Evolutionary conservation across 1,140 invertebrate genomes (phyloP).

Genomic region (Drosophila equinoxialis): DNA sequence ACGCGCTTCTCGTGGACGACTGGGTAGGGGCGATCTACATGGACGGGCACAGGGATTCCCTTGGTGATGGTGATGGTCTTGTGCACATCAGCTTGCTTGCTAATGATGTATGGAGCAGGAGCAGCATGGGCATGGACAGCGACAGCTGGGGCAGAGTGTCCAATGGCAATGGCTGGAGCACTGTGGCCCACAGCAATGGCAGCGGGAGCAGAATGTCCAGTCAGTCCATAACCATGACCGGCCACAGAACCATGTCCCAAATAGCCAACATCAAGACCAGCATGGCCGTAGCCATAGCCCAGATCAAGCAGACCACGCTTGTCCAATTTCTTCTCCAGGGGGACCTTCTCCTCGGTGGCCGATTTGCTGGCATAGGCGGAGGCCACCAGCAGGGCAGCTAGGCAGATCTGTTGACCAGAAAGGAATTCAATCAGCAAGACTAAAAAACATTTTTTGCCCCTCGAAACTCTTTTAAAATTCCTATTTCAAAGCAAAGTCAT

Average conservation of each 20-base stretch:
- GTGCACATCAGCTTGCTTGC: constrained; percentile 85
- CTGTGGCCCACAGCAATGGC: constrained; percentile 58
- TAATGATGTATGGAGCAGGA: constrained; percentile 81
- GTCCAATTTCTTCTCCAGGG: constrained; percentile 85
- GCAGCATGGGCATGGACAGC: constrained; percentile 54
- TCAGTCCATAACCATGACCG: constrained; percentile 82
- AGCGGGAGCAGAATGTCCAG: constrained; percentile 66
- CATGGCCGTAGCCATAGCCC: constrained; percentile 86
- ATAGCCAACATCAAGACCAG: constrained; percentile 86
- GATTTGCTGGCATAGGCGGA: constrained; percentile 84
- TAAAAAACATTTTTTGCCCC: too few species aligned
- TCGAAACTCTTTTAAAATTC: too few species aligned
- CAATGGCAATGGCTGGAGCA: constrained; percentile 40
- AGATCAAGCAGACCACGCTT: constrained; percentile 86
- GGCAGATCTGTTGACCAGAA: constrained; percentile 85
- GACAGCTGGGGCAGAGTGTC: constrained; percentile 54
- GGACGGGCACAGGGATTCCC: constrained; percentile 86
- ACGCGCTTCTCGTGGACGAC: constrained; percentile 87
- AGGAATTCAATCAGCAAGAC: too few species aligned
- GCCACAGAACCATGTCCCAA: constrained; percentile 85
- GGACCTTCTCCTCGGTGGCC: constrained; percentile 84
- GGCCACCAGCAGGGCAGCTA: constrained; percentile 89
- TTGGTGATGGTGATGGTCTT: constrained; percentile 90
- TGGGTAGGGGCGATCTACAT: constrained; percentile 86
- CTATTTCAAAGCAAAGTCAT: background rate